These are phyloP conservation scores for Pseudopodoces humilis DNA, from an alignment of 2,113 vertebrate species.

Conservation along the genomic window DNA sequence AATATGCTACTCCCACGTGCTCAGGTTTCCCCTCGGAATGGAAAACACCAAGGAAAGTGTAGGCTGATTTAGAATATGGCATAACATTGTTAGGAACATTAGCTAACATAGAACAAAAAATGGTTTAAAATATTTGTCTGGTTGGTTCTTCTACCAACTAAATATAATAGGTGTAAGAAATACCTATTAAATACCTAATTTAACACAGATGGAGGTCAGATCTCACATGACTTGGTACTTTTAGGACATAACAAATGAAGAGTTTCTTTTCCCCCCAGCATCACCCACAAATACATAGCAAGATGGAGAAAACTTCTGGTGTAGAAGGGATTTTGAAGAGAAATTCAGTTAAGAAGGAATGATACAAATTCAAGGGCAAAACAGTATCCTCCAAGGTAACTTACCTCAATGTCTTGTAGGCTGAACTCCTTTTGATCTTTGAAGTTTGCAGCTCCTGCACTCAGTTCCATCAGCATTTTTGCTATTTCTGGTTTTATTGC, in stretches of 20 bases:
- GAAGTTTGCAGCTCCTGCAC: slow-evolving; percentile 93
- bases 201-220: neutral
- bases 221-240: neutral
- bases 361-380: neutral
- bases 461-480: slow-evolving; percentile 99
- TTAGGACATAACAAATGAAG: neutral
- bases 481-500: slow-evolving; percentile 99
- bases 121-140: neutral
- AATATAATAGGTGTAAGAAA: neutral
- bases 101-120: neutral
- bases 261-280: neutral
- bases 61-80: neutral
- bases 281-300: neutral
- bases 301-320: neutral
- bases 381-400: neutral
- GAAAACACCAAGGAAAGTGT: neutral
- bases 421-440: slow-evolving; percentile 99
- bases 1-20: neutral
- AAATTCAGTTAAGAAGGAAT: neutral
- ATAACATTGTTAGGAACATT: neutral
- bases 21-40: neutral
- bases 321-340: neutral
- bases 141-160: neutral
- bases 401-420: slow-evolving; percentile 96
- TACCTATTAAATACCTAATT: neutral